Base-by-base conservation (phyloP, 2,888 invertebrate genomes). In the Drosophila basisetae region DNA sequence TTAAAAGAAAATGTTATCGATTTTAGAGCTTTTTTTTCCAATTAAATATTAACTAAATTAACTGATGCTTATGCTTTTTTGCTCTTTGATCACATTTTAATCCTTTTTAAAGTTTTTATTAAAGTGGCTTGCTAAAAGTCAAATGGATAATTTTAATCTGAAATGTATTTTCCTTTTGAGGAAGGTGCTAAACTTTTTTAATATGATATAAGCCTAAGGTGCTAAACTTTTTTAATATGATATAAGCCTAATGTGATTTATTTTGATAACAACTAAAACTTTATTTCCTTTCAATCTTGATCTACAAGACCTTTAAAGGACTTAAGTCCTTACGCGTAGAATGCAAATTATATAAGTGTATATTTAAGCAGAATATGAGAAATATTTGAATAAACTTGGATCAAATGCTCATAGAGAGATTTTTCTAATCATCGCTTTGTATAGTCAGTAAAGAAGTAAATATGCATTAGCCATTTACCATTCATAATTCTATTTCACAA, bases 41-140 rank as follows among this genome's bases (percentile, higher is more conserved):
- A 47, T 4, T 0, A 7, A 22, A 9, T 47, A 47, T 22, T 22
- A 6, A 1, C 13, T 3, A 43, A 13, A 0, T 47, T 13, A 0
- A 22, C 0, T 22, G 4, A 13, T 22, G 13, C 0, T 13, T 47
- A 7, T 7, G 22, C 0, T 22, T 22, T 47, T 22, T 22, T 9
- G 11, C 11, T 43, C 6, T 13, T 4, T 0, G 7, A 7, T 47
- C 6, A 10, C 0, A 0, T 41, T 10, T 41, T n/a, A 41, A n/a
- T 41, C 10, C 4, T 22, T 7, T 22, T 22, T 4, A 47, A 22
- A 47, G 7, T 16, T 22, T 5, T 22, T 47, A 22, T 13, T 47
- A 13, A 22, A 22, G 22, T 7, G 7, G 13, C 4, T 47, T 22
- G 3, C 13, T 7, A 2, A 47, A 4, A n/a, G n/a, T n/a, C 10